Evolutionary conservation across 2,888 invertebrate species (phyloP).

Genomic region (Altica lythri): DNA sequence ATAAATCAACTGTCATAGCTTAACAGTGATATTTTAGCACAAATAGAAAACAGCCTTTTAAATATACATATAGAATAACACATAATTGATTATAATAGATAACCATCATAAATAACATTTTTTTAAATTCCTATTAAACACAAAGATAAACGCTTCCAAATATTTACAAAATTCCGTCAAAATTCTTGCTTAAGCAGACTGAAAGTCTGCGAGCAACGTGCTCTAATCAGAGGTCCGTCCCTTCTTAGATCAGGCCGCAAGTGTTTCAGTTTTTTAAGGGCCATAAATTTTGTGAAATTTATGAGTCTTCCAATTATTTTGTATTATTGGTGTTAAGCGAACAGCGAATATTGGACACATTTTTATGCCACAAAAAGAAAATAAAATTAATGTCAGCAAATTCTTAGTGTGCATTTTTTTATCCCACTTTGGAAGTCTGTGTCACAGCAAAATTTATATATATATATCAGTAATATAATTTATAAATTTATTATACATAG

Average conservation of each 20-base stretch:
- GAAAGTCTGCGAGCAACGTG: slow-evolving; percentile 18
- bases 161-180: slow-evolving; percentile 25
- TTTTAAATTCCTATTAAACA: slow-evolving; percentile 27
- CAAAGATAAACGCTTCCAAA: slow-evolving; percentile 13
- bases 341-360: slow-evolving; percentile 19
- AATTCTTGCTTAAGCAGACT: slow-evolving; percentile 18
- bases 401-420: slow-evolving; percentile 4
- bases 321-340: slow-evolving; percentile 19
- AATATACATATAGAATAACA: no score
- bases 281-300: slow-evolving; percentile 46
- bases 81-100: slow-evolving; percentile 35
- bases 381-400: slow-evolving; percentile 20
- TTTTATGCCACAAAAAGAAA: slow-evolving; percentile 20
- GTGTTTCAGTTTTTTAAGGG: slow-evolving; percentile 28
- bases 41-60: no score
- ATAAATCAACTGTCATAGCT: no score
- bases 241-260: slow-evolving; percentile 1
- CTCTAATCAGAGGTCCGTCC: slow-evolving; percentile 13
- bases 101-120: slow-evolving; percentile 32
- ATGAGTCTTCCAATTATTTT: slow-evolving; percentile 36
- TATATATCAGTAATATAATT: no score
- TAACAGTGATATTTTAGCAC: no score
- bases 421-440: neutral
- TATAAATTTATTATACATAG: no score
- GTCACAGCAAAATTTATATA: no score